These are phyloP conservation scores for Paratrypauchen microcephalus DNA, from an alignment of 2,797 vertebrate genomes.

Conservation along the genomic window DNA sequence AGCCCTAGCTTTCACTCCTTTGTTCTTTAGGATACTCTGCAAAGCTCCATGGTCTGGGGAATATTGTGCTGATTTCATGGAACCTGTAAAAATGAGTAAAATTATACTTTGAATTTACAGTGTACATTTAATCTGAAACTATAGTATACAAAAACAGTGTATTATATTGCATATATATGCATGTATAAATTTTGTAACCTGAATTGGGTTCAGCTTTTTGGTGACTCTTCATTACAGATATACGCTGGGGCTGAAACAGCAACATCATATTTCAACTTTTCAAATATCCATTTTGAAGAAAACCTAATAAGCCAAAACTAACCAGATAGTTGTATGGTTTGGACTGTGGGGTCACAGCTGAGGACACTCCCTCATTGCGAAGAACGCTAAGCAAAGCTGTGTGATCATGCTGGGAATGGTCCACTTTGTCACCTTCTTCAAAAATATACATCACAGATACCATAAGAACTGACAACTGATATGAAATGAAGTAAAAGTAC, in stretches of 20 bases:
- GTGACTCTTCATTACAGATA: constrained; percentile 67
- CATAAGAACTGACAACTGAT: not conserved
- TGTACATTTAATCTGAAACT: not conserved
- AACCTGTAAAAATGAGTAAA: constrained; percentile 27
- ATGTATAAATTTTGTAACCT: constrained; percentile 47
- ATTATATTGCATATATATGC: too few species aligned
- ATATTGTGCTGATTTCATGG: constrained; percentile 48
- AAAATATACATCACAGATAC: too few species aligned
- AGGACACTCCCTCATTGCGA: constrained; percentile 42
- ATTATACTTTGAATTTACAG: not conserved
- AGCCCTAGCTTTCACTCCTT: constrained; percentile 57
- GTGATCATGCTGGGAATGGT: constrained; percentile 48
- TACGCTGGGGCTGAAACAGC: constrained; percentile 67
- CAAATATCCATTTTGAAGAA: not conserved
- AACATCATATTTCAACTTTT: not conserved
- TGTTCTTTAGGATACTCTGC: constrained; percentile 67
- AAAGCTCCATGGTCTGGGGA: constrained; percentile 63
- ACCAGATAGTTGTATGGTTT: constrained; percentile 61
- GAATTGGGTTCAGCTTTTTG: constrained; percentile 38
- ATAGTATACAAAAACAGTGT: not conserved
- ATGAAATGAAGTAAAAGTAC: not conserved
- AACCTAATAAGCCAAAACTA: constrained; percentile 19
- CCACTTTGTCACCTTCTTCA: constrained; percentile 41
- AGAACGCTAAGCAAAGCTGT: constrained; percentile 60
- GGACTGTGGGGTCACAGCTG: constrained; percentile 34